A percentile compares a stretch with the other conserved stretches of the same genome.
Conservation (phyloP, 2,797 vertebrate species). For the Eptatretus atami region DNA sequence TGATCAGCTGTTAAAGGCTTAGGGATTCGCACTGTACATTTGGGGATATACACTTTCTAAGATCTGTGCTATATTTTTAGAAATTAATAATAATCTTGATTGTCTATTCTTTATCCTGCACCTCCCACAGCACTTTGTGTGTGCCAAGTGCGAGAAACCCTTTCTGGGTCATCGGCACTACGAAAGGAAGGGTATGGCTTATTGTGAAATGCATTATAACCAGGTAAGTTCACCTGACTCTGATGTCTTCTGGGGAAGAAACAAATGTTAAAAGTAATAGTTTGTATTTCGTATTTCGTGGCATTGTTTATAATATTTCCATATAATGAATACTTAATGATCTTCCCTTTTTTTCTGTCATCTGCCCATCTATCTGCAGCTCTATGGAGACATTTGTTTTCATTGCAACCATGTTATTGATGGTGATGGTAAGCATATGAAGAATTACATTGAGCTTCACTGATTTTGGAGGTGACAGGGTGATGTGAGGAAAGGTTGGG, state of each 20-base stretch:
- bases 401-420: slow-evolving; percentile 90
- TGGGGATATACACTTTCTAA: no score
- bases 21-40: no score
- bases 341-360: slow-evolving; percentile 3
- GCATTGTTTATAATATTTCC: background rate
- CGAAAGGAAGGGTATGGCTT: slow-evolving; percentile 78
- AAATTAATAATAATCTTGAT: no score
- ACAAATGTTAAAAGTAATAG: no score
- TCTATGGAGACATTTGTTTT: slow-evolving; percentile 85
- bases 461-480: no score
- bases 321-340: slow-evolving; percentile 8
- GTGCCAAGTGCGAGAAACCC: slow-evolving; percentile 72
- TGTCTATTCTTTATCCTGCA: no score
- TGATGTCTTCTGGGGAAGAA: no score
- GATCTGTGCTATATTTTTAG: no score
- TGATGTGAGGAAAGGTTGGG: no score
- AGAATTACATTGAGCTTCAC: no score
- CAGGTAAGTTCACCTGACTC: slow-evolving; percentile 26
- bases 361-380: slow-evolving; percentile 17
- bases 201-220: slow-evolving; percentile 97
- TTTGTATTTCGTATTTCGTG: background rate
- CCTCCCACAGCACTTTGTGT: slow-evolving; percentile 56
- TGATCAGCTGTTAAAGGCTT: no score
- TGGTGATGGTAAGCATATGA: slow-evolving; percentile 33
- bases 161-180: slow-evolving; percentile 96